phyloP scores from a whole-genome alignment of 1,140 invertebrate species.

The Anagrus nilaparvatae region DNA sequence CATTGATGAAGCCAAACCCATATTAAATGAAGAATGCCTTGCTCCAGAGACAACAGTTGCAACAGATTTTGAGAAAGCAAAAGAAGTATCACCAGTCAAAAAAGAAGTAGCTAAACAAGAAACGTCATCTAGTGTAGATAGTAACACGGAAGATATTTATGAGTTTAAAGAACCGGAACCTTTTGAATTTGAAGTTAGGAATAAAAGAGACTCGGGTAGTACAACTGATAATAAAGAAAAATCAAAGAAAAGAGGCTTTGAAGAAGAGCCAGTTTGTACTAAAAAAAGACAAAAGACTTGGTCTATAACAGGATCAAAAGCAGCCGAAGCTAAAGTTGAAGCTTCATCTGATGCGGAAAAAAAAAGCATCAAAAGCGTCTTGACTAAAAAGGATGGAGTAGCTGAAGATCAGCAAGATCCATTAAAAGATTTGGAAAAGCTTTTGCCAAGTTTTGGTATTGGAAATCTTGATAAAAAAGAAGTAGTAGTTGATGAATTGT shows the following conservation, averaged over 20 bases:
- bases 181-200: conserved; percentile 66
- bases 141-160: conserved; percentile 61
- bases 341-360: conserved; percentile 1
- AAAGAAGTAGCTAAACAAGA: conserved; percentile 11
- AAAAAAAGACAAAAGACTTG: conserved; percentile 34
- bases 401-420: too few species aligned
- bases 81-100: neutral
- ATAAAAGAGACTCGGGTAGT: conserved; percentile 35
- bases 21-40: conserved; percentile 30
- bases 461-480: too few species aligned
- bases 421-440: too few species aligned
- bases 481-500: too few species aligned
- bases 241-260: conserved; percentile 34
- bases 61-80: neutral
- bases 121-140: conserved; percentile 1
- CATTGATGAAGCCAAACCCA: conserved; percentile 24
- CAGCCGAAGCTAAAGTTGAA: neutral
- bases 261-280: conserved; percentile 34
- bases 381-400: conserved; percentile 3
- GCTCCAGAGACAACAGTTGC: conserved; percentile 10
- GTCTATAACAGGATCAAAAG: neutral
- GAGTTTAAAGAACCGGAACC: conserved; percentile 84
- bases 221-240: conserved; percentile 30
- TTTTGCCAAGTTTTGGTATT: too few species aligned
- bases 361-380: neutral